These are phyloP conservation scores for Acanthurus lineatus DNA, from an alignment of 2,797 vertebrate species.

Conservation along the genomic window DNA sequence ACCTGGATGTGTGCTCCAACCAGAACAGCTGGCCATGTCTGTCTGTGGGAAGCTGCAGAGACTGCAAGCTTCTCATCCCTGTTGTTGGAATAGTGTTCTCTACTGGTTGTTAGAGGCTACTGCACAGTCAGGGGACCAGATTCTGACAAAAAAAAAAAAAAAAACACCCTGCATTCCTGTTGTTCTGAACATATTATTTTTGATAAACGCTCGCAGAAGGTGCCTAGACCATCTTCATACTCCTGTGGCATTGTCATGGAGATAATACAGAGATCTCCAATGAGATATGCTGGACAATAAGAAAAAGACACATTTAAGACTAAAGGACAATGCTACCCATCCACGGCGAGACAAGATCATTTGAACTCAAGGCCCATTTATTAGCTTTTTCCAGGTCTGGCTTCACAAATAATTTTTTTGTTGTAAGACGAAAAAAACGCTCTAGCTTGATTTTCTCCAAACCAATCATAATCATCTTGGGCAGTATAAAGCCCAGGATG, in stretches of 20 bases:
- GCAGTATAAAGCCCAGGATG: too few relatives aligned
- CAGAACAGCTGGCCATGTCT: neutral
- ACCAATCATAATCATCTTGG: too few relatives aligned
- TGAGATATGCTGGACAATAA: neutral
- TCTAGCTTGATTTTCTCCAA: too few relatives aligned
- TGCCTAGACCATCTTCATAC: too few relatives aligned
- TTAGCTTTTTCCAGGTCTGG: neutral
- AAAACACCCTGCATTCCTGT: neutral
- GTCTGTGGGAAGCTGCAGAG: neutral
- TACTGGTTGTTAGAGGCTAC: neutral
- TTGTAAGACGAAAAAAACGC: too few relatives aligned
- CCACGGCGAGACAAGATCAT: neutral
- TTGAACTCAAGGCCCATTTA: neutral
- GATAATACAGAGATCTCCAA: neutral
- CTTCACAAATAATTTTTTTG: too few relatives aligned
- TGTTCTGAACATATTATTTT: too few relatives aligned
- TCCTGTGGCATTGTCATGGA: too few relatives aligned
- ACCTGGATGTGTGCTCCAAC: neutral
- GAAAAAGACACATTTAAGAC: neutral
- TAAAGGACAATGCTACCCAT: neutral
- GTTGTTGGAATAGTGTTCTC: constrained; percentile 1
- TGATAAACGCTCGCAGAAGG: neutral
- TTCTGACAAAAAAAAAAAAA: neutral
- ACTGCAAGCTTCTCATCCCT: neutral
- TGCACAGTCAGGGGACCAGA: neutral